Base-by-base conservation (phyloP, 2,113 vertebrate species). In the Myrmophylax atrothorax region DNA sequence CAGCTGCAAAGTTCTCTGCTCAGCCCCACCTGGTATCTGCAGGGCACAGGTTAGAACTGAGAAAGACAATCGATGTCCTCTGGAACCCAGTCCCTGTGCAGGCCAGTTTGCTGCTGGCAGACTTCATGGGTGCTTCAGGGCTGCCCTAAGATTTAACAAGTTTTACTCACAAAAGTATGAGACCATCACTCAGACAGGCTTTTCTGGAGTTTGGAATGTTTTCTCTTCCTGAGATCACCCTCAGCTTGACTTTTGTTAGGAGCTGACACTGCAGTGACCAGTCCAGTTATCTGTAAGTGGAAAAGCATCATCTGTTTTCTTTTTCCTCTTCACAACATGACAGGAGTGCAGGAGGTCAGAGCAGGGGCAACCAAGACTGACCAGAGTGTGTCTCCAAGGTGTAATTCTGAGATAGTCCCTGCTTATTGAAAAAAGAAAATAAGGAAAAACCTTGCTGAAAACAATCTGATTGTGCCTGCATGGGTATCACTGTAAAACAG, bases 381-480 rank as follows among this genome's bases (percentile, higher is more conserved):
- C 20, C 52, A 29, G 19, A 20, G 19, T 1, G 1, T 33, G 23
- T 7, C 29, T 33, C 63, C 53, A 49, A 38, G 33, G 6, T 15
- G 46, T 8, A n/a, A 1, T 19, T 75, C 69, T 3, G 3, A 37
- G 28, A 7, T 22, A 4, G 4, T 20, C 46, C 28, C 2, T 14
- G n/a, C 58, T 73, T 29, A n/a, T 38, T 35, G 35, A 29, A 52
- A 26, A 42, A 19, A 31, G 31, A 18, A 88, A 93, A 73, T 8
- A 22, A 56, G 7, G 37, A 5, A 35, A 5, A 66, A 37, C 10
- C 3, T 8, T 12, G 9, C 29, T 84, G 66, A 6, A n/a, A 77
- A 35, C 29, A 75, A 3, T 29, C 42, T 2, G 2, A 1, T 17
- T 58, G 35, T 83, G 55, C 33, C 31, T 74, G 42, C 19, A 2